These are phyloP conservation scores for Melanotaenia boesemani DNA, from an alignment of 2,797 vertebrate species.

Conservation along the genomic window DNA sequence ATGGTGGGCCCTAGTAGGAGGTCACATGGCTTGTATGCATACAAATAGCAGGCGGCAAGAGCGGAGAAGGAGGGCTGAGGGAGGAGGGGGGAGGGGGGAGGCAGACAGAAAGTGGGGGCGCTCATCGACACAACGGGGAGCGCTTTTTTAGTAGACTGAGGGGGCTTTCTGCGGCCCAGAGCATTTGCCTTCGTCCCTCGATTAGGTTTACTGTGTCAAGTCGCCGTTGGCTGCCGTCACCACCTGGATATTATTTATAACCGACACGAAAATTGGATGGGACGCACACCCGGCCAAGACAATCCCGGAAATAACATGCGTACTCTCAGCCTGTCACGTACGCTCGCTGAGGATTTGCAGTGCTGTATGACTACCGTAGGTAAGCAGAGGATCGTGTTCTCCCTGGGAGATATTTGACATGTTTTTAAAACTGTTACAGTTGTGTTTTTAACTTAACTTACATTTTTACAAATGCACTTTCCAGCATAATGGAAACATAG, in stretches of 20 bases:
- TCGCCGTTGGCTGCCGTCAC: constrained; percentile 6
- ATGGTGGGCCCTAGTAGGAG: constrained; percentile 15
- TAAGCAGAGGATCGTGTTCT: constrained; percentile 31
- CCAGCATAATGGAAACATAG: not conserved
- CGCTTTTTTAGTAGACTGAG: constrained; percentile 25
- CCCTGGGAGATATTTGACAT: not conserved
- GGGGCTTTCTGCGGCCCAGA: constrained; percentile 14
- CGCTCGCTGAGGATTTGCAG: constrained; percentile 66
- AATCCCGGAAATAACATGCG: constrained; percentile 79
- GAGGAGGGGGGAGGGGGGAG: constrained; percentile 14
- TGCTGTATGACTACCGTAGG: constrained; percentile 57
- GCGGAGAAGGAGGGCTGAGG: constrained; percentile 11
- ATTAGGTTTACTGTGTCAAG: constrained; percentile 4
- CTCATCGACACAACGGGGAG: constrained; percentile 13
- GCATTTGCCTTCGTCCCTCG: constrained; percentile 17
- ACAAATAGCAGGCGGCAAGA: constrained; percentile 37
- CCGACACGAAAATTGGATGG: constrained; percentile 45
- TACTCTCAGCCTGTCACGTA: constrained; percentile 80
- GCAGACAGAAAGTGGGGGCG: constrained; percentile 26
- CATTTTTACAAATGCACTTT: not conserved
- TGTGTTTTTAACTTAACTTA: not conserved
- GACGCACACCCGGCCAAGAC: constrained; percentile 58
- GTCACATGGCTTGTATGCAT: constrained; percentile 49
- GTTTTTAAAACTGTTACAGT: not conserved
- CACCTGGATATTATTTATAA: constrained; percentile 53